phyloP scores from a whole-genome alignment of 1,140 invertebrate species.

The Homarus americanus region DNA sequence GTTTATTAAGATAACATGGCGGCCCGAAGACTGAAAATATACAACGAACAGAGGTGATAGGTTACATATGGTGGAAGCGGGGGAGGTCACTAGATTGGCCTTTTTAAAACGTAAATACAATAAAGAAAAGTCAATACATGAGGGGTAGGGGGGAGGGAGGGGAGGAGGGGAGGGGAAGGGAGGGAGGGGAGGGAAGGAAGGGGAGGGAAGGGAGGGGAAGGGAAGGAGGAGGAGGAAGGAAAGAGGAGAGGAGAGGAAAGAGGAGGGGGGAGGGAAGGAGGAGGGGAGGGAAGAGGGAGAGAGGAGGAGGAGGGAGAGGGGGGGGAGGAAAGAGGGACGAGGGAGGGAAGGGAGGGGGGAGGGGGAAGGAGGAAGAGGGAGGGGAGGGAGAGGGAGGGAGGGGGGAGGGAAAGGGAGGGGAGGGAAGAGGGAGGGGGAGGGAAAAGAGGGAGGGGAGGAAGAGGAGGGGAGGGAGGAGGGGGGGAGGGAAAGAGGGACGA shows the following conservation, averaged over 20 bases:
- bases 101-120: too few relatives aligned
- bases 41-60: too few relatives aligned
- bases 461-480: background rate
- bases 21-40: too few relatives aligned
- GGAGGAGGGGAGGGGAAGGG: background rate
- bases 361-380: background rate
- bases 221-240: background rate
- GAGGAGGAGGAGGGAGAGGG: background rate
- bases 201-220: background rate
- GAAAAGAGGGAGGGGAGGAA: background rate
- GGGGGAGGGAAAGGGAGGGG: conserved; percentile 14
- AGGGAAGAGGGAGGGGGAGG: background rate
- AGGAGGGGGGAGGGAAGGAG: conserved; percentile 7
- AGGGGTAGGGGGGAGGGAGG: background rate
- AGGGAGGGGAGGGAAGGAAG: background rate
- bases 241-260: background rate
- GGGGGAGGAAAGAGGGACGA: background rate
- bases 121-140: too few relatives aligned
- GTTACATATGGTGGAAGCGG: too few relatives aligned
- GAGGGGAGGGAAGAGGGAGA: background rate
- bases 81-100: too few relatives aligned
- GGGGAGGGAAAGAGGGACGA: background rate
- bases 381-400: background rate
- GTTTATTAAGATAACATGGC: too few relatives aligned
- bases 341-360: background rate